These are phyloP conservation scores for Andrena cerasifolii DNA, from an alignment of 1,140 invertebrate genomes.

Conservation along the genomic window DNA sequence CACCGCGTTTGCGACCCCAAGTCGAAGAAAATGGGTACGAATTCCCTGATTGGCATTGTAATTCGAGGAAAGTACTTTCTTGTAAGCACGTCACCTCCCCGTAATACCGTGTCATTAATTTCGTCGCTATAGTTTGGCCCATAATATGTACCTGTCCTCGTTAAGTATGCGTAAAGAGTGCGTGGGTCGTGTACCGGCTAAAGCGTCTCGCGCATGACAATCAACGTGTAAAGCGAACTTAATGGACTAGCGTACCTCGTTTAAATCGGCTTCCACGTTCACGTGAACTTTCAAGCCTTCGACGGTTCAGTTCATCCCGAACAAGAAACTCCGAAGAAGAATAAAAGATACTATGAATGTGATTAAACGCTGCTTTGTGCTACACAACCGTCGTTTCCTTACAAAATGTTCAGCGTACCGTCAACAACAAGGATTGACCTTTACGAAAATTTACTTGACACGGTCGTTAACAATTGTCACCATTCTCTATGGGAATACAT, in stretches of 20 bases:
- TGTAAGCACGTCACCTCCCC: neutral
- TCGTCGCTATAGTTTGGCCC: slow-evolving; percentile 61
- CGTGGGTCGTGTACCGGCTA: slow-evolving; percentile 56
- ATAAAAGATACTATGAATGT: no score
- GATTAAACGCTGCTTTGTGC: no score
- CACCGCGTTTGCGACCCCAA: neutral
- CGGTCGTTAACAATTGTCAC: no score
- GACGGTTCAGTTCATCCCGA: no score
- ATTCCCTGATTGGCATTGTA: slow-evolving; percentile 2
- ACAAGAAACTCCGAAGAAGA: neutral
- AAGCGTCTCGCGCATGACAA: slow-evolving; percentile 56
- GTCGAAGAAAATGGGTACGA: neutral
- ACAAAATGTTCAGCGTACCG: no score
- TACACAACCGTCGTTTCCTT: no score
- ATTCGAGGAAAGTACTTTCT: slow-evolving; percentile 11
- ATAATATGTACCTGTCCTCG: slow-evolving; percentile 59
- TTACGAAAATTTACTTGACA: no score
- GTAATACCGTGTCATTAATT: slow-evolving; percentile 54
- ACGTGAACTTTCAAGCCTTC: slow-evolving; percentile 35
- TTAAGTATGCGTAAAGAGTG: slow-evolving; percentile 57
- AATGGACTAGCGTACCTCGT: slow-evolving; percentile 47
- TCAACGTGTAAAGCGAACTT: slow-evolving; percentile 50
- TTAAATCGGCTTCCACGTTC: slow-evolving; percentile 45
- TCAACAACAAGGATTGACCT: no score
- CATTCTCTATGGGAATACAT: neutral